Evolutionary conservation across 2,113 vertebrate species (phyloP), one percentile per base, ranked within the genome.

Genomic region (Fulica atra): DNA sequence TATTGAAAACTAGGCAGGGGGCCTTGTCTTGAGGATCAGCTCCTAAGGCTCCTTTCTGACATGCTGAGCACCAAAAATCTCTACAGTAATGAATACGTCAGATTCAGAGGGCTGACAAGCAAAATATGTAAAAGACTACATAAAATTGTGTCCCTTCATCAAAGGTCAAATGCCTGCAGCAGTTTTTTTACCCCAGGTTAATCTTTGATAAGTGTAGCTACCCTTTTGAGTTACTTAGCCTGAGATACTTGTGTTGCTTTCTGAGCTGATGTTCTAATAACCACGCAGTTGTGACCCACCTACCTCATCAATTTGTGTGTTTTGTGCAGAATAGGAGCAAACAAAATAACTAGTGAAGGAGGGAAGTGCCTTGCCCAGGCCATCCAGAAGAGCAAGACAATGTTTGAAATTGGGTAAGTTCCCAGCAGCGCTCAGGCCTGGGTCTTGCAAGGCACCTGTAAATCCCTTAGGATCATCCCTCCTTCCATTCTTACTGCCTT

Each of bases 371-470:
- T 99, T 65, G 99, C 99, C 85, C 90, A 77, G 56, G 99, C 98
- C 9, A 98, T 99, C 92, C 97, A 98, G 97, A 99, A 98, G 85
- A 99, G 98, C 98, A 98, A 95, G 33, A 99, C 98, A 1, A 99
- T 99, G 96, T 97, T 97, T 93, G 99, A 99, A 19, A 93, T 99
- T 3, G 99, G 99, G 99, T 99, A 98, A 98, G 98, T 97, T 72
- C 44, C 48, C 23, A 82, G 63, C n/a, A 88, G 50, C 88, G 57
- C 46, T 80, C 19, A 31, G 56, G 50, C 15, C 59, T 66, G 83
- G 40, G 8, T 51, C 64, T 86, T 63, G 24, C 33, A 76, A 84
- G 26, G 51, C 16, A 50, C 40, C 65, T 77, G 13, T 69, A 76
- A 94, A 91, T 89, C 31, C 56, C 28, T 73, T 54, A 50, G 54